Evolutionary conservation across 2,888 invertebrate genomes (phyloP).

Genomic region (Ornithoptera alexandrae): DNA sequence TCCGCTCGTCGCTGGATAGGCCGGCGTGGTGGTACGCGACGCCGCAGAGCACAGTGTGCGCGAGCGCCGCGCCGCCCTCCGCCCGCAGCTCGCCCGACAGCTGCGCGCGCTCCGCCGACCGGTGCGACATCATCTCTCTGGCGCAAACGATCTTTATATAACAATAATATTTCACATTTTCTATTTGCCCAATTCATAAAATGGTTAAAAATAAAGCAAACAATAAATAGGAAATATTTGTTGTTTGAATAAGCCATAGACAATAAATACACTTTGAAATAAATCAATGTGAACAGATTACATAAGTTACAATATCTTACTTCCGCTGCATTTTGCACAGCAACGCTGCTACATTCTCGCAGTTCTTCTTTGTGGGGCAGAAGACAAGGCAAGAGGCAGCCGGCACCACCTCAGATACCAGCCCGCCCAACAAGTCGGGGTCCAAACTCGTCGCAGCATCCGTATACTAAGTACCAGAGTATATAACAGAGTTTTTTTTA

Average conservation of each 20-base stretch:
- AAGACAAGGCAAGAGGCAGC: conserved; percentile 91
- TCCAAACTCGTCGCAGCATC: conserved; percentile 81
- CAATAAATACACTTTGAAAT: no score
- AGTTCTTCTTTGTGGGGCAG: conserved; percentile 95
- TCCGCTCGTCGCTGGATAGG: conserved; percentile 91
- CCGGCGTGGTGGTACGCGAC: conserved; percentile 97
- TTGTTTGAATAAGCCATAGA: no score
- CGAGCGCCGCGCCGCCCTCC: conserved; percentile 85
- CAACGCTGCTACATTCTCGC: conserved; percentile 92
- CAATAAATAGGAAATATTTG: no score
- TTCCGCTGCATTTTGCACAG: conserved; percentile 82
- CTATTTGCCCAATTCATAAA: no score
- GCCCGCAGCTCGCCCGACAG: conserved; percentile 76
- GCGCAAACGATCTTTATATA: no score
- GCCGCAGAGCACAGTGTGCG: conserved; percentile 86
- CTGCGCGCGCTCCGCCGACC: conserved; percentile 44
- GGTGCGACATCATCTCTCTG: conserved; percentile 56
- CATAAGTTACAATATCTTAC: conserved; percentile 37
- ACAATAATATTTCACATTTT: no score
- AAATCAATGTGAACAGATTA: neutral
- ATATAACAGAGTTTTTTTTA: no score
- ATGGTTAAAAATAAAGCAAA: no score
- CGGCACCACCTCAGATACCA: conserved; percentile 91
- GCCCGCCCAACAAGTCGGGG: conserved; percentile 89
- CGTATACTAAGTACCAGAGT: conserved; percentile 76